Percentiles rank a stretch among this genome's conserved stretches.
Evolutionary conservation across 1,140 invertebrate species (phyloP).

Genomic region (Carposina sasakii): DNA sequence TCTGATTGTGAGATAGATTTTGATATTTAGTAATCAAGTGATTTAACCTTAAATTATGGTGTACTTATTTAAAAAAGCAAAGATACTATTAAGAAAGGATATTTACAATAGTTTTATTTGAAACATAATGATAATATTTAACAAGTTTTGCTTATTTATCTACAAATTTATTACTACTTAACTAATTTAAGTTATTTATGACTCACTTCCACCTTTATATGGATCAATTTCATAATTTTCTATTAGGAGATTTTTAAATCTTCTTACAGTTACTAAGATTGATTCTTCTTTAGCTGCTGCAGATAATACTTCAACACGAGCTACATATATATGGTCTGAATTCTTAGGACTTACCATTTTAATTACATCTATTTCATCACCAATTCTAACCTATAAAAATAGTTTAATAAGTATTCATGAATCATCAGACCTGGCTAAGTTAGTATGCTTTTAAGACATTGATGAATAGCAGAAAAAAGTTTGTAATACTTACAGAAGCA

Average conservation of each 20-base stretch:
- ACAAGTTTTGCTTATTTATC: neutral
- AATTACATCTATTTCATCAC: conserved; percentile 80
- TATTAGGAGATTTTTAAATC: conserved; percentile 75
- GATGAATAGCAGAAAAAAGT: too few species aligned
- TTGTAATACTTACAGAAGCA: conserved; percentile 57
- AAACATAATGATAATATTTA: conserved; percentile 5
- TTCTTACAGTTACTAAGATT: conserved; percentile 71
- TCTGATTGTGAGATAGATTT: conserved; percentile 67
- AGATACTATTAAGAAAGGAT: neutral
- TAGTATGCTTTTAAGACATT: too few species aligned
- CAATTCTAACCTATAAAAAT: conserved; percentile 61
- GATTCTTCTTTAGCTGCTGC: conserved; percentile 54
- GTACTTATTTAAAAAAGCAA: neutral
- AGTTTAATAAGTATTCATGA: conserved; percentile 15
- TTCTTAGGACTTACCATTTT: conserved; percentile 74
- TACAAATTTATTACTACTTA: conserved; percentile 8
- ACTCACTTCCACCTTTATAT: conserved; percentile 41
- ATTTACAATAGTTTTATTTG: conserved; percentile 14
- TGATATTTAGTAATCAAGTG: conserved; percentile 40
- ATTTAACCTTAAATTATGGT: neutral
- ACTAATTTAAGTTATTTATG: conserved; percentile 11
- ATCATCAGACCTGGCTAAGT: too few species aligned
- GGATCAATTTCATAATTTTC: conserved; percentile 74
- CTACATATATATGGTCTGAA: conserved; percentile 74
- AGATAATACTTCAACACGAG: conserved; percentile 75